Conservation (phyloP, 2,888 invertebrate species). For the Nomada ferruginata region DNA sequence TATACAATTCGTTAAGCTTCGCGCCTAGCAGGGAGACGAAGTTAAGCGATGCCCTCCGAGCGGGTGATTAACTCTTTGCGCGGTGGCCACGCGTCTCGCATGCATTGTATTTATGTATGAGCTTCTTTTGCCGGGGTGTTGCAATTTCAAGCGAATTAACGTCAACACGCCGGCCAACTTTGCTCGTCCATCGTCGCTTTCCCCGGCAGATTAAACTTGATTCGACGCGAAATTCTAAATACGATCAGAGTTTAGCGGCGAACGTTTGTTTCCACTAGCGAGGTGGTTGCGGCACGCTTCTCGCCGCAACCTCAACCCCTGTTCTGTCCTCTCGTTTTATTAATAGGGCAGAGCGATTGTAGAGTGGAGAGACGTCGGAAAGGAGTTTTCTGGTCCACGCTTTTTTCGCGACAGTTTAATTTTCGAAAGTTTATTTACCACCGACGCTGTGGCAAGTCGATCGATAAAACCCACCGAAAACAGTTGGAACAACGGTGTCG, state of each 20-base stretch:
- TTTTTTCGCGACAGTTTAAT: conserved; percentile 43
- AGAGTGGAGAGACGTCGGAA: neutral
- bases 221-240: conserved; percentile 16
- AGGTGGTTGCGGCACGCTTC: neutral
- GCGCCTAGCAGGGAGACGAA: conserved; percentile 49
- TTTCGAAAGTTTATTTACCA: conserved; percentile 51
- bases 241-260: neutral
- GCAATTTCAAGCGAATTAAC: conserved; percentile 35
- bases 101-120: conserved; percentile 12
- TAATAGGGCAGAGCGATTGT: too few relatives aligned
- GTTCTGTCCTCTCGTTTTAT: too few relatives aligned
- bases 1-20: conserved; percentile 56
- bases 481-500: conserved; percentile 23
- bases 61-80: conserved; percentile 54
- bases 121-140: conserved; percentile 12
- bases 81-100: neutral
- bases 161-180: neutral
- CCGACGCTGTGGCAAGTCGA: conserved; percentile 19
- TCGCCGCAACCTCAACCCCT: too few relatives aligned
- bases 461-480: conserved; percentile 24
- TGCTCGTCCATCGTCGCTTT: neutral
- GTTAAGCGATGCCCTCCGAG: conserved; percentile 36
- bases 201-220: conserved; percentile 12
- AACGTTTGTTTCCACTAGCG: neutral
- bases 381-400: conserved; percentile 23